Conservation (phyloP, 2,888 invertebrate genomes). For the Meloe dianella region DNA sequence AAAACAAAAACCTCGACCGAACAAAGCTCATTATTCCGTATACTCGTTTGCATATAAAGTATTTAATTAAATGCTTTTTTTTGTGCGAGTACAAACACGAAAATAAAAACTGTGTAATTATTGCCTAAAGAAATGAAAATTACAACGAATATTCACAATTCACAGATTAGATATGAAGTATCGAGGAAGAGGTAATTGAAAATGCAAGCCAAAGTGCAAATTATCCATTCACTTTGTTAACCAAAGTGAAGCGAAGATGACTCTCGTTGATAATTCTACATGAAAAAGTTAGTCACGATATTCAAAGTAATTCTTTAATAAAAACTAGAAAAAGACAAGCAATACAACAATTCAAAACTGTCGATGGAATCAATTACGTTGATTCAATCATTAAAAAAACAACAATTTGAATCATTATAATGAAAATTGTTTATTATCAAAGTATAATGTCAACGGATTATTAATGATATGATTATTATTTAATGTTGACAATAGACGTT, state of each 20-base stretch:
- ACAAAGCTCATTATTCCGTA: too few species aligned
- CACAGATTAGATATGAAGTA: background rate
- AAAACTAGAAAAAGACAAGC: background rate
- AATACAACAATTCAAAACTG: background rate
- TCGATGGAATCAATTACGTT: constrained; percentile 2
- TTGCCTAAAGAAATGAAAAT: background rate
- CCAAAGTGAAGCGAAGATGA: background rate
- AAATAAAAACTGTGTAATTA: background rate
- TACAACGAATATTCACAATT: background rate
- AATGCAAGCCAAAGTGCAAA: background rate
- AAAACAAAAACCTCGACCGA: too few species aligned
- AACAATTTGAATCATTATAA: background rate
- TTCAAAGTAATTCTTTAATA: background rate
- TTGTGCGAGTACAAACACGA: background rate
- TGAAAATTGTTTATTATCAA: background rate
- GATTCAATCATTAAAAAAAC: background rate
- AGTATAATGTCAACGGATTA: background rate
- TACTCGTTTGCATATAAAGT: too few species aligned
- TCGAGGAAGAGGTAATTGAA: background rate
- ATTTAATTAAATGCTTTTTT: too few species aligned
- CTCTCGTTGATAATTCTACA: background rate
- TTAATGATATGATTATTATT: background rate
- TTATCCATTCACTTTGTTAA: background rate
- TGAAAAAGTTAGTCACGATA: background rate
- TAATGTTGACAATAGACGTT: background rate